Base-by-base conservation (phyloP, 2,888 invertebrate species). In the Phragmatobia fuliginosa region DNA sequence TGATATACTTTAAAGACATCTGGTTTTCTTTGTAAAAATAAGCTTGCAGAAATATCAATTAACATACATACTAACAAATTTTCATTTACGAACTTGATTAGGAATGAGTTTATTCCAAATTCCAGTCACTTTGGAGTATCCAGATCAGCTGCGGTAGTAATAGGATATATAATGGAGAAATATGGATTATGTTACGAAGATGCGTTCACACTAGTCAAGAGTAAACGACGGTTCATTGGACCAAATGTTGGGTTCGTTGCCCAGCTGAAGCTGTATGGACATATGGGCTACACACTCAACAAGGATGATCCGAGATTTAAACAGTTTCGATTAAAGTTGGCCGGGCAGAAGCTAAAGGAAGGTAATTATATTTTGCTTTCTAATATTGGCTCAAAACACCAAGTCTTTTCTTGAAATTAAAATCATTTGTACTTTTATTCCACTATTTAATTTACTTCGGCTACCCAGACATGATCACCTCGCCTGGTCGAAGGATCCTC, bases 151-250 rank as follows among this genome's bases (percentile, higher is more conserved):
- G 97, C 98, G 0, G 95, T 98, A 5, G 97, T 98, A 0, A 97
- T 98, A 70, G 98, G 98, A 0, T 98, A 97, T 88, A 91, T 98
- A 18, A 99, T 99, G 99, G 97, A 97, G 85, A 98, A 97, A 81
- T 96, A 98, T 86, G 92, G 96, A n/a, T 89, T 98, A 60, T 96
- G 96, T 70, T 97, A 97, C 80, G 95, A 96, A 49, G 97, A 97
- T 64, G 98, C 98, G 0, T 96, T 97, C 72, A 77, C 77, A 1
- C 87, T 96, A 75, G 97, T 98, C 0, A 97, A 97, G 88, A 89
- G 94, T n/a, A 97, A 97, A 87, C 94, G 98, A 7, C 95, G 96
- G 56, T 97, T 97, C 83, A 96, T 98, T 0, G 96, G 96, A 69
- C 98, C 98, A 1, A 98, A 98, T 88, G 91, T 96, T 21, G 98